Conservation (phyloP, 2,113 vertebrate species). For the Tursiops truncatus region DNA sequence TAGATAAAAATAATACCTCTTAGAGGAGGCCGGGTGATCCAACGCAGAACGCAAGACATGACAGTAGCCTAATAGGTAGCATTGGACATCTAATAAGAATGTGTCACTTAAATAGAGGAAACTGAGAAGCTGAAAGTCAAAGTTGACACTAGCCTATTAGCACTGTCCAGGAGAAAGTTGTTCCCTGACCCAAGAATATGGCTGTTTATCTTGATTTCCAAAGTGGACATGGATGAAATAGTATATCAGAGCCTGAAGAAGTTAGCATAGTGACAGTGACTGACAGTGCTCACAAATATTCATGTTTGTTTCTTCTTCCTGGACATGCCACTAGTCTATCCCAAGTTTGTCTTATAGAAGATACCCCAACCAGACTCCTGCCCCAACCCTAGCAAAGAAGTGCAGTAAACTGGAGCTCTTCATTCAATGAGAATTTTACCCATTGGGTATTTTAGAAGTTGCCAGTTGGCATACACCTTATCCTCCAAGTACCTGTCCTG, state of each 20-base stretch:
- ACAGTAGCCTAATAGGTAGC: neutral
- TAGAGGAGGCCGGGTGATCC: neutral
- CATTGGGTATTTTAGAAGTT: neutral
- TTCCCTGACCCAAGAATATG: neutral
- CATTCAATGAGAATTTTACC: neutral
- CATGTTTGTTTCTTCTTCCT: neutral
- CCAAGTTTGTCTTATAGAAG: neutral
- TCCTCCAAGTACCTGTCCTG: neutral
- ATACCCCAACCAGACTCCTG: neutral
- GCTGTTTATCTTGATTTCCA: neutral
- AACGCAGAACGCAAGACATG: neutral
- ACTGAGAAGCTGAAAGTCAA: neutral
- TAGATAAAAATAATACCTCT: neutral
- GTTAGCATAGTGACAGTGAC: neutral
- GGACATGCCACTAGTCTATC: fast-evolving
- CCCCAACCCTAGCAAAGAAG: neutral
- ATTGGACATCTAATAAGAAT: neutral
- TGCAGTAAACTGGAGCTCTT: neutral
- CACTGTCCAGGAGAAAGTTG: neutral
- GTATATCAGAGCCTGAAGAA: neutral
- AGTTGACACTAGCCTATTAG: neutral
- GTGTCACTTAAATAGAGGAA: neutral
- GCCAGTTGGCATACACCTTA: neutral
- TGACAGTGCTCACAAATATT: fast-evolving
- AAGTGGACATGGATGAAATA: too few relatives aligned